Conservation (phyloP, 2,797 vertebrate genomes). For the Vultur gryphus region DNA sequence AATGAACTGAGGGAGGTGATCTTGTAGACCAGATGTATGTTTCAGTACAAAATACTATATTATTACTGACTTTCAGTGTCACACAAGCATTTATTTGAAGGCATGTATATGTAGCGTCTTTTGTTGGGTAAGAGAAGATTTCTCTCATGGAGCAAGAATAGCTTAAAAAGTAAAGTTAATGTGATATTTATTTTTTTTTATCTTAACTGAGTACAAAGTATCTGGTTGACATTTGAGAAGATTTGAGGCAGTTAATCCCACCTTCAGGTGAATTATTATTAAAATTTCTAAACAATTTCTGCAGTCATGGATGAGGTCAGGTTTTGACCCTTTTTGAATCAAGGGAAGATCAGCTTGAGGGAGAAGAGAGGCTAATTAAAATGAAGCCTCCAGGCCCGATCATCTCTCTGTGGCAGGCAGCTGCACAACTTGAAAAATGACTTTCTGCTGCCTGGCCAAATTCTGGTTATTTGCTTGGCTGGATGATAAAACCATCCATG, state of each 20-base stretch:
- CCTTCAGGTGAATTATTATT: background rate
- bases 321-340: background rate
- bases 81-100: background rate
- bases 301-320: background rate
- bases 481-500: background rate
- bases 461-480: constrained; percentile 23
- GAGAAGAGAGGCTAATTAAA: constrained; percentile 27
- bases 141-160: background rate
- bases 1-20: background rate
- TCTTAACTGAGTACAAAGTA: background rate
- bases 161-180: background rate
- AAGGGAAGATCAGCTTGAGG: background rate
- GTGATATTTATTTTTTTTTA: background rate
- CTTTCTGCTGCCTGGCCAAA: background rate
- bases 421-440: constrained; percentile 17
- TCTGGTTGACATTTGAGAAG: background rate
- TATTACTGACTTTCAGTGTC: background rate
- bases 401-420: background rate
- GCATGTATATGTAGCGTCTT: rapidly evolving
- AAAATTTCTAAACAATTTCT: background rate
- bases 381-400: background rate
- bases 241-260: background rate
- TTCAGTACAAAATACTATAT: background rate
- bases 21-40: background rate
- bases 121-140: background rate